A percentile compares a stretch with the other conserved stretches of the same genome.
phyloP scores from a whole-genome alignment of 2,888 invertebrate genomes.

The Junonia oenone region DNA sequence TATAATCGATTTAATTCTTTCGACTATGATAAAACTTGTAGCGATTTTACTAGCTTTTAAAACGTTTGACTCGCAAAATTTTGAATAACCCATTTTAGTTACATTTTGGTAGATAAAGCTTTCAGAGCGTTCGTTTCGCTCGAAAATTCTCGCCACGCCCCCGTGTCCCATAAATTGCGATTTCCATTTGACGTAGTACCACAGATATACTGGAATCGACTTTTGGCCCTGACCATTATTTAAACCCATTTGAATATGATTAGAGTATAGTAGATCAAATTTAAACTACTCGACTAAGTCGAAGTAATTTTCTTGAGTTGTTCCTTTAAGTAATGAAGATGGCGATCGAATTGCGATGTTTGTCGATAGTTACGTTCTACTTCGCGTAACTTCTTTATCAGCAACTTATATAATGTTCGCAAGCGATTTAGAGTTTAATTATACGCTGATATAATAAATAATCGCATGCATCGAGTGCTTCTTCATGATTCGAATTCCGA shows the following conservation, averaged over 20 bases:
- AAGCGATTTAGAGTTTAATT: neutral
- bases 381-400: conserved; percentile 4
- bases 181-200: conserved; percentile 34
- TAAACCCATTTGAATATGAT: conserved; percentile 35
- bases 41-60: neutral
- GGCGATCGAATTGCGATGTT: conserved; percentile 14
- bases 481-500: conserved; percentile 14
- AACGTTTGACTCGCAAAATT: conserved; percentile 13
- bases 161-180: conserved; percentile 32
- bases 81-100: conserved; percentile 18
- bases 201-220: conserved; percentile 35
- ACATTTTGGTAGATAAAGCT: conserved; percentile 17
- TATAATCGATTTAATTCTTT: neutral
- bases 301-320: conserved; percentile 44
- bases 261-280: conserved; percentile 29
- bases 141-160: conserved; percentile 31
- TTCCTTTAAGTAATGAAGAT: conserved; percentile 41
- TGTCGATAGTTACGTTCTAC: conserved; percentile 5
- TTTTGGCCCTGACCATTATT: conserved; percentile 34
- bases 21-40: neutral
- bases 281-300: conserved; percentile 24
- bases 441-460: conserved; percentile 1
- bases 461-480: conserved; percentile 9
- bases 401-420: neutral
- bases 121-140: conserved; percentile 20